phyloP scores from a whole-genome alignment of 2,113 vertebrate species.

The Alaudala cheleensis region DNA sequence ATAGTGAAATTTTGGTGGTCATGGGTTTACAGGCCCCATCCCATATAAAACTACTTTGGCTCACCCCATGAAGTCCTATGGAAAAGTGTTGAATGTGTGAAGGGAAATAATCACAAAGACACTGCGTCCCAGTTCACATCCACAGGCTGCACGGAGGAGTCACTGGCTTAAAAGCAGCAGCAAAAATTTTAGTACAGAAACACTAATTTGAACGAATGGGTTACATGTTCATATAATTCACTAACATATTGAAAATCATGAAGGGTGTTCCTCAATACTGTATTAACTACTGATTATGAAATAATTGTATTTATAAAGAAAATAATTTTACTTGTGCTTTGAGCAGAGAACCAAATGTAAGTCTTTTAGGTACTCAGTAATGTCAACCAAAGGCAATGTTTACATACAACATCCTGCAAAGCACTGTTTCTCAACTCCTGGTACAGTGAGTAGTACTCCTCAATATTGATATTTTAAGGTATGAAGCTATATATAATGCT shows the following conservation, averaged over 20 bases:
- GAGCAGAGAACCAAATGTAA: background rate
- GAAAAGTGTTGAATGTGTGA: background rate
- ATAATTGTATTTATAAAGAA: background rate
- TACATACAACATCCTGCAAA: background rate
- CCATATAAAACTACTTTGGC: background rate
- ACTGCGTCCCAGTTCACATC: background rate
- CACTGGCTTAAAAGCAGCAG: conserved; percentile 16
- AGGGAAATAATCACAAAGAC: background rate
- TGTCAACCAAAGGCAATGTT: background rate
- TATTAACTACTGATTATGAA: background rate
- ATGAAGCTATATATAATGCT: background rate
- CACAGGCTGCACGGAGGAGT: background rate
- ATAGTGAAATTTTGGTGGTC: background rate
- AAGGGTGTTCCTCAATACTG: background rate
- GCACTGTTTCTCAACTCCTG: background rate
- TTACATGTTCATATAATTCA: background rate
- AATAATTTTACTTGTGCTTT: background rate
- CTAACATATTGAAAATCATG: background rate
- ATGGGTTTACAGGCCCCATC: background rate
- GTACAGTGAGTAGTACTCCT: background rate
- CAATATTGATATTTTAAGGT: background rate
- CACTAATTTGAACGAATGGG: background rate
- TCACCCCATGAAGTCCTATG: background rate
- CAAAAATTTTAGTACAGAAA: background rate
- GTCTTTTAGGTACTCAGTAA: background rate